Evolutionary conservation across 2,113 vertebrate genomes (phyloP), one percentile per base, ranked within the genome.

Genomic region (Cairina moschata): DNA sequence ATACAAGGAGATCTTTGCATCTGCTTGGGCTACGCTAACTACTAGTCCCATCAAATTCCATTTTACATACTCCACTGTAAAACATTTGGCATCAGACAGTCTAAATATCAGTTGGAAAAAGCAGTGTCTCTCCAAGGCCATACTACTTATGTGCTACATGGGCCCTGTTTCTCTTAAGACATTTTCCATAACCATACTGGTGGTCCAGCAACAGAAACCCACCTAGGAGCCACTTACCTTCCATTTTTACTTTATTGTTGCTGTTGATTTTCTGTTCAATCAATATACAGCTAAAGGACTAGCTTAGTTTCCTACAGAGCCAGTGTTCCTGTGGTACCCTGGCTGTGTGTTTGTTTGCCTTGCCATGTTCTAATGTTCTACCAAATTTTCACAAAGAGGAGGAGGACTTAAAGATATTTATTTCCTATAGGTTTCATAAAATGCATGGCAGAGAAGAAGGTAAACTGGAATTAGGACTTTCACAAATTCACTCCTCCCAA

Each of bases 141-240:
- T 9, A 26, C n/a, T 76, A 56, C 31, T 67, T 32, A 32, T 0
- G 2, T 59, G 71, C 44, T 56, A 44, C 0, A 0, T 11, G 1
- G 67, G 8, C 22, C 83, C 68, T 73, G 9, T 38, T 71, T 81
- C 68, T 78, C 77, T 38, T 66, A 77, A 89, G 6, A 32, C 6
- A 34, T 81, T 69, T 84, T 5, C 8, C 36, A 50, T 20, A 63
- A 26, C 8, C 17, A 29, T 11, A 16, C 55, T 36, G 29, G 74
- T 23, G 8, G 26, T 13, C 26, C 59, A 82, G 29, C 72, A 69
- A 23, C 26, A 66, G 73, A 86, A 73, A 69, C 26, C 44, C 65
- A 20, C 15, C 29, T 52, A 26, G 10, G 18, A 66, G 36, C 73
- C 62, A 22, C 34, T 34, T 22, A 8, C 1, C 0, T 52, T 77